phyloP scores from a whole-genome alignment of 2,113 vertebrate species.

The Gavia stellata region DNA sequence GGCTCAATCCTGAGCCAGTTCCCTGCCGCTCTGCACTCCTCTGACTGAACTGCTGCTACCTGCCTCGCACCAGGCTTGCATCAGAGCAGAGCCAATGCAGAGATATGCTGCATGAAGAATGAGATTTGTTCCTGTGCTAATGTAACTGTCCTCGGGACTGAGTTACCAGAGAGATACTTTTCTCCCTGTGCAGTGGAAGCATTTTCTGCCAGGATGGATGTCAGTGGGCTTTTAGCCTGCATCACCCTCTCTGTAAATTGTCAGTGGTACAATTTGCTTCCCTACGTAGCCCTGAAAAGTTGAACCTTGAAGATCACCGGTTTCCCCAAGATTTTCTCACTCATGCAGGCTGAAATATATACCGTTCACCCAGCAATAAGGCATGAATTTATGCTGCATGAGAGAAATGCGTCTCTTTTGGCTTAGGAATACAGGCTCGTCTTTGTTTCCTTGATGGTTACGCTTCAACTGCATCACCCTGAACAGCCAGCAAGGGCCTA shows the following conservation, averaged over 20 bases:
- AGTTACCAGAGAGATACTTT: not conserved
- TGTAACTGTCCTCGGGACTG: rapidly evolving
- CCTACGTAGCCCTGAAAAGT: not conserved
- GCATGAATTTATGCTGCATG: not conserved
- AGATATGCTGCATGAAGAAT: not conserved
- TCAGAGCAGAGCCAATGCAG: not conserved
- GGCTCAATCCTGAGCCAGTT: not conserved
- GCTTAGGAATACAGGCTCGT: not conserved
- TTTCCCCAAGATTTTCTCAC: not conserved
- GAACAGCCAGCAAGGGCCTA: not conserved
- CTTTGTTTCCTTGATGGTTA: not conserved
- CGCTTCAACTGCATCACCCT: not conserved
- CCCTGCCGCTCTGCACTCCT: not conserved
- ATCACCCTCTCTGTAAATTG: not conserved
- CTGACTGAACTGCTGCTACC: not conserved
- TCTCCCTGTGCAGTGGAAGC: not conserved
- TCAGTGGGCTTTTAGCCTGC: not conserved
- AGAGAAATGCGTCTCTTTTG: not conserved
- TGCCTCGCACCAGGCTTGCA: not conserved
- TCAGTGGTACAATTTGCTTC: not conserved
- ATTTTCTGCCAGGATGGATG: not conserved
- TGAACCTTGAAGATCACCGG: not conserved
- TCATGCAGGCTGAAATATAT: not conserved
- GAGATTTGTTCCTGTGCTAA: not conserved
- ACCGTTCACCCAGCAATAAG: not conserved